A percentile compares a stretch with the other conserved stretches of the same genome.
These are phyloP conservation scores for Poeciliopsis infans DNA, from an alignment of 2,797 vertebrate species.

Conservation along the genomic window DNA sequence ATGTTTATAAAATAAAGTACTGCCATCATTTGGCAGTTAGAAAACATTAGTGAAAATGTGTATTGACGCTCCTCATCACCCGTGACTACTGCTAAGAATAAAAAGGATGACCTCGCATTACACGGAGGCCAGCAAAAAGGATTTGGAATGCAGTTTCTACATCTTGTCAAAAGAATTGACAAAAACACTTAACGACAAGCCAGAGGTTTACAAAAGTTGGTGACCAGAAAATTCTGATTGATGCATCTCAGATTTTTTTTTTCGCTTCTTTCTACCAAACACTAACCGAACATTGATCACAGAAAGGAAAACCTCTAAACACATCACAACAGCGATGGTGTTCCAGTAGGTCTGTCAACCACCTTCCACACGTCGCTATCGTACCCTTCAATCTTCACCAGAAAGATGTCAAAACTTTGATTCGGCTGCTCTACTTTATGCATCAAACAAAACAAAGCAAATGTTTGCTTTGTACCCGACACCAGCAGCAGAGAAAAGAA, in stretches of 20 bases:
- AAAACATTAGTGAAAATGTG: neutral
- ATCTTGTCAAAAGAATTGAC: neutral
- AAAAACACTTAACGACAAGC: neutral
- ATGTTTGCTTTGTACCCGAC: constrained; percentile 20
- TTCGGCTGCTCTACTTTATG: neutral
- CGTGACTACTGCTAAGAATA: neutral
- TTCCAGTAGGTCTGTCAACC: neutral
- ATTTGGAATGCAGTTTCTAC: neutral
- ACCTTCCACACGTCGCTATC: neutral
- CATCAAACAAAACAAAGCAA: constrained; percentile 13
- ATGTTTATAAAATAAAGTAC: neutral
- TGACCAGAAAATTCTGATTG: neutral
- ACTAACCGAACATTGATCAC: neutral
- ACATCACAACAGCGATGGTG: neutral
- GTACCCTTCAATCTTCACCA: neutral
- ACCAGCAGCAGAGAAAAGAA: neutral
- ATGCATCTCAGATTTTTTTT: neutral
- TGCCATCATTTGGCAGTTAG: neutral
- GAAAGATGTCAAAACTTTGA: neutral
- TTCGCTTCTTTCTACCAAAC: neutral
- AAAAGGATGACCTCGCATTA: neutral
- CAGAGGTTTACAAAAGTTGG: neutral
- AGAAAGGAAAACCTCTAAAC: neutral
- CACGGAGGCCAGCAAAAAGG: neutral
- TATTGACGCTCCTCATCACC: neutral